Evolutionary conservation across 2,888 invertebrate species (phyloP).

Genomic region (Encarsia formosa): DNA sequence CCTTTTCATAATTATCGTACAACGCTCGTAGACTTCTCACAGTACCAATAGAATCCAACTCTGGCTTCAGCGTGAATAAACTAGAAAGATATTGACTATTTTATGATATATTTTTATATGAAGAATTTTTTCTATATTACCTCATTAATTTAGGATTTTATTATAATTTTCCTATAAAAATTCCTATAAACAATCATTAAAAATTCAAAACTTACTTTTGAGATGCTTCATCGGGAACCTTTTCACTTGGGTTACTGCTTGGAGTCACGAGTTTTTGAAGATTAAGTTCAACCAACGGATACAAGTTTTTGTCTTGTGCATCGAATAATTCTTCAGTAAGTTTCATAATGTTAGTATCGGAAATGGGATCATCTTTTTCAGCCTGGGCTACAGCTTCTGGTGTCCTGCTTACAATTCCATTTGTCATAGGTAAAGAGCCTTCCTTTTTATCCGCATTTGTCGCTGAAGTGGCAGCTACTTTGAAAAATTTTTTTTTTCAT

Average conservation of each 20-base stretch:
- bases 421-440: too few species aligned
- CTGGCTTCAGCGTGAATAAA: slow-evolving; percentile 34
- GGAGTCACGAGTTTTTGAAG: slow-evolving; percentile 31
- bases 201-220: slow-evolving; percentile 39
- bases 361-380: slow-evolving; percentile 24
- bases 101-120: too few species aligned
- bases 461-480: too few species aligned
- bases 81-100: too few species aligned
- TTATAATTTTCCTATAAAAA: too few species aligned
- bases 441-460: too few species aligned
- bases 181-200: too few species aligned
- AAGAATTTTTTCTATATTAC: too few species aligned
- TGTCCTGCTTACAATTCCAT: not conserved
- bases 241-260: slow-evolving; percentile 24
- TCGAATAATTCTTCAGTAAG: slow-evolving; percentile 41
- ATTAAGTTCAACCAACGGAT: slow-evolving; percentile 36
- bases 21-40: slow-evolving; percentile 35
- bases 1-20: slow-evolving; percentile 37
- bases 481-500: too few species aligned
- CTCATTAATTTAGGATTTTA: too few species aligned
- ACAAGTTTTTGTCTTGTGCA: slow-evolving; percentile 34
- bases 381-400: slow-evolving; percentile 1
- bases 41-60: slow-evolving; percentile 35
- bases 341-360: slow-evolving; percentile 38
- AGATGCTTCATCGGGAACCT: slow-evolving; percentile 36